Base-by-base conservation (phyloP, 1,140 invertebrate species). In the Diachasmimorpha longicaudata region DNA sequence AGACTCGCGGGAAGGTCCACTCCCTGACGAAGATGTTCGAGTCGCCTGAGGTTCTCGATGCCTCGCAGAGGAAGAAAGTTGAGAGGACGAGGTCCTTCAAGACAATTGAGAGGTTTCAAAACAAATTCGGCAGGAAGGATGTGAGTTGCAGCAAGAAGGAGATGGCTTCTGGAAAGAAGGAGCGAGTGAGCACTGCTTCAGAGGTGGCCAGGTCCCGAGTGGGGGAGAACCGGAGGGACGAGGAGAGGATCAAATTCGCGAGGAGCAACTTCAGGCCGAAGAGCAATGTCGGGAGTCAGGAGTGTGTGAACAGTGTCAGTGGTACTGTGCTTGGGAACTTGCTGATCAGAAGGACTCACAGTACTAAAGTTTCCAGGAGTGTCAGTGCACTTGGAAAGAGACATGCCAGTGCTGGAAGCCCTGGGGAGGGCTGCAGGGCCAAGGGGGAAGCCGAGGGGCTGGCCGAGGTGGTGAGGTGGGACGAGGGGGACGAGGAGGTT, bases 311-410 rank as follows among this genome's bases (percentile, higher is more conserved):
- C 69, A 58, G 68, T 42, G 39, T 19, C 37, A 42, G 75, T 71
- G 58, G 72, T 21, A 68, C 68, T 21, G 81, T 81, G 6, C 80
- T 89, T 16, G 85, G 85, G 10, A 87, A 84, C 75, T 77, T 87
- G 74, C 78, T 90, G 55, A 93, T 94, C 76, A 88, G 93, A 8
- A 86, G 93, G 48, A 93, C 93, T 0, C 92, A 94, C 79, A 94
- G 93, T 78, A 93, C 93, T 0, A 94, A 94, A 83, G 81, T 94
- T 14, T 91, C 92, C 0, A 89, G 93, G 70, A 94, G 92, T 79
- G 93, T 84, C 4, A 87, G 88, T 68, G 86, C 88, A 13, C 73
- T 89, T 73, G 78, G 83, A 21, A 84, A 81, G 67, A 74, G 74
- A 58, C 83, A 83, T 25, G 80, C 77, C 6, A 81, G 81, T 8